Conservation (phyloP, 2,797 vertebrate species). For the Perodicticus potto region DNA sequence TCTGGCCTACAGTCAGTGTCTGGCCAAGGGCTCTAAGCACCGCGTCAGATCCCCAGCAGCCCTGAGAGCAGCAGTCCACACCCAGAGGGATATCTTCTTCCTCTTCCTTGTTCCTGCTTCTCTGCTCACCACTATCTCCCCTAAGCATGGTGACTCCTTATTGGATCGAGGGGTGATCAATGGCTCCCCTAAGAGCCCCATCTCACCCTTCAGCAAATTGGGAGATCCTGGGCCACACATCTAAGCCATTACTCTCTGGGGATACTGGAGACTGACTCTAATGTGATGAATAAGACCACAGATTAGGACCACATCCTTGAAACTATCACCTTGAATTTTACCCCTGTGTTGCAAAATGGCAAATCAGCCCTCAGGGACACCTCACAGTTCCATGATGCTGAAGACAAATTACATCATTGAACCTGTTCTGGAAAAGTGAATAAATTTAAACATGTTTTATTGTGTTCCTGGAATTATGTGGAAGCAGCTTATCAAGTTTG, state of each 20-base stretch:
- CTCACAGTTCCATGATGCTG: not conserved
- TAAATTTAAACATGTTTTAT: not conserved
- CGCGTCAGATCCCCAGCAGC: no score
- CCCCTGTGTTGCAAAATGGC: not conserved
- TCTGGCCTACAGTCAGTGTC: not conserved
- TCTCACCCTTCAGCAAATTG: not conserved
- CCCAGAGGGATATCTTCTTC: not conserved
- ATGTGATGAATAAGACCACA: not conserved
- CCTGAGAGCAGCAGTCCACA: no score
- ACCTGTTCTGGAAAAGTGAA: not conserved
- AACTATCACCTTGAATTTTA: not conserved
- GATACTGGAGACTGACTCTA: not conserved
- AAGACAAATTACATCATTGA: not conserved
- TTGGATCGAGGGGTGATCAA: not conserved
- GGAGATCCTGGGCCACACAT: not conserved
- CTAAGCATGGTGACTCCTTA: rapidly evolving
- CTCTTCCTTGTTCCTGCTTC: not conserved
- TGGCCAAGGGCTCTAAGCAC: not conserved
- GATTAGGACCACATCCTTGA: not conserved
- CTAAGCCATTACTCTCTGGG: not conserved
- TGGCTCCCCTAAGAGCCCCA: no score
- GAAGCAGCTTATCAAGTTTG: not conserved
- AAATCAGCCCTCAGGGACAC: not conserved
- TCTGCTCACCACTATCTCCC: rapidly evolving
- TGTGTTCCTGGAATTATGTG: not conserved